Base-by-base conservation (phyloP, 2,888 invertebrate species). In the Athalia circularis region DNA sequence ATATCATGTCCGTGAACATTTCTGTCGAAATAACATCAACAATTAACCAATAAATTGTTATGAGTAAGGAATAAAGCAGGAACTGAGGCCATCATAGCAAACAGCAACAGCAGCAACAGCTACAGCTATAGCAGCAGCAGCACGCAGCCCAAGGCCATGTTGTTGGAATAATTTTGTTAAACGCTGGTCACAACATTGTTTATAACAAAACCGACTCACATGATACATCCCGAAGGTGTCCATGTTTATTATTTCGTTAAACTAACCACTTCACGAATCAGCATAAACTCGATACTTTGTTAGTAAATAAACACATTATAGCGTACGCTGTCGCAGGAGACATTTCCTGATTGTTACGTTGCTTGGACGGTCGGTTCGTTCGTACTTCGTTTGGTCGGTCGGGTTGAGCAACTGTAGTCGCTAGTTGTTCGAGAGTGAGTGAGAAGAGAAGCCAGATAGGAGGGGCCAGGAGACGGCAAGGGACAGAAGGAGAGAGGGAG, bases 141-240 rank as follows among this genome's bases (percentile, higher is more conserved):
- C 75, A 81, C 79, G 79, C 80, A 79, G 77, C 80, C 83, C 87
- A 87, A 86, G 86, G 87, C 86, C 86, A 87, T 85, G 87, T 87
- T 86, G 85, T 86, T 85, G 77, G 68, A 54, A 54, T 61, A 68
- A 43, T 43, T 64, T 3, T 7, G 9, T 29, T 7, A 68, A 15
- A 67, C 9, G 4, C 48, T 8, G n/a, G 54, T 54, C n/a, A 54
- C 8, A 54, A 54, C 54, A 8, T 11, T 8, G 54, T 54, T 54
- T 11, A 54, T 29, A 54, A 54, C 9, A 15, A 47, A 29, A n/a
- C 11, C 65, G 79, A 90, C 90, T 90, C 89, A 90, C 90, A 89
- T 89, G 90, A 81, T 89, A 90, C 86, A 90, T 88, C 86, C 89
- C 88, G 85, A 86, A 90, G 85, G 89, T 87, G 87, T 90, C 89